These are phyloP conservation scores for Dasypogon diadema DNA, from an alignment of 2,888 invertebrate species.

Conservation along the genomic window DNA sequence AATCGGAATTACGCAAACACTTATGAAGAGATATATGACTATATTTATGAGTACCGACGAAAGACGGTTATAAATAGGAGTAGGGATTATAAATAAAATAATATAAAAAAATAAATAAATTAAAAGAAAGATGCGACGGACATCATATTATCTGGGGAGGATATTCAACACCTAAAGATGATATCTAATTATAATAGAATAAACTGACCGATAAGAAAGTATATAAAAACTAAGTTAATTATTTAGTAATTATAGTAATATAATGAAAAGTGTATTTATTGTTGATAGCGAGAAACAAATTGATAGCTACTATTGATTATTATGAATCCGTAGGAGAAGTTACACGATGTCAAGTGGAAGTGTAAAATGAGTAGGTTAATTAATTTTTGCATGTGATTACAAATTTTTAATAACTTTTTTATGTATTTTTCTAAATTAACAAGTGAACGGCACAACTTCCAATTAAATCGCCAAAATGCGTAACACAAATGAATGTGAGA, in stretches of 20 bases:
- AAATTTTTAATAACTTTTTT: constrained; percentile 44
- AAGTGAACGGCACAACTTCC: constrained; percentile 40
- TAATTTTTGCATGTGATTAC: constrained; percentile 48
- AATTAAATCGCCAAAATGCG: constrained; percentile 25
- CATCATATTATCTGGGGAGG: background rate
- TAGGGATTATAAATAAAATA: too few species aligned
- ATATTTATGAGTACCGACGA: background rate
- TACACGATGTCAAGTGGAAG: constrained; percentile 25
- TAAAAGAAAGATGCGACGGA: background rate
- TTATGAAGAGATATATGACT: background rate
- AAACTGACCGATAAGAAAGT: constrained; percentile 4
- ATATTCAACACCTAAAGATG: background rate
- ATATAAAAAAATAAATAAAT: too few species aligned
- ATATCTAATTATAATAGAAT: background rate
- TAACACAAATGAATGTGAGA: constrained; percentile 21
- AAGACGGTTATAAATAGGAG: too few species aligned
- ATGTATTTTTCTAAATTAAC: constrained; percentile 47
- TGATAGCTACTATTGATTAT: constrained; percentile 46
- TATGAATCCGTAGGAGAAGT: constrained; percentile 21
- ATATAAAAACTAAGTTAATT: constrained; percentile 25
- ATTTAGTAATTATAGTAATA: constrained; percentile 21
- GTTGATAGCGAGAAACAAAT: constrained; percentile 50
- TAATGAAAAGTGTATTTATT: constrained; percentile 45
- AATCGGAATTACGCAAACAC: background rate
- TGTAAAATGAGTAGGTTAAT: constrained; percentile 39